Evolutionary conservation across 2,888 invertebrate species (phyloP).

Genomic region (Dyspetes luteomarginatus): DNA sequence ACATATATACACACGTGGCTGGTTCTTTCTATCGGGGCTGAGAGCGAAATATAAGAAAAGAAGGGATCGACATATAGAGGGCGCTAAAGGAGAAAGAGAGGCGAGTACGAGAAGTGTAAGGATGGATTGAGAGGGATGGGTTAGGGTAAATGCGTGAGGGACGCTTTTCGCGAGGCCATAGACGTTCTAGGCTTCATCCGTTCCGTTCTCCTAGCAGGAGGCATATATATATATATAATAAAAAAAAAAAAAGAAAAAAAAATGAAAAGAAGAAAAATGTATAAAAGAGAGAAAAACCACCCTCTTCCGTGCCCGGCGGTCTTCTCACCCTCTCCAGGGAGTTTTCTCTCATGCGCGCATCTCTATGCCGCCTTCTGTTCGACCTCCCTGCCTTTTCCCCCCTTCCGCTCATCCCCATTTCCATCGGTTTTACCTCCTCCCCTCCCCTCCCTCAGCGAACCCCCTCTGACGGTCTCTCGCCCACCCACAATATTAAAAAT

Average conservation of each 20-base stretch:
- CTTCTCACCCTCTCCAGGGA: slow-evolving; percentile 55
- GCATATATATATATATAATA: slow-evolving; percentile 1
- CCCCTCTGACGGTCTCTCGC: slow-evolving; percentile 69
- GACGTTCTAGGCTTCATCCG: slow-evolving; percentile 78
- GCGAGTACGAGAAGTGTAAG: slow-evolving; percentile 16
- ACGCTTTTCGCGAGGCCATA: slow-evolving; percentile 79
- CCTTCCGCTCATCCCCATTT: slow-evolving; percentile 54
- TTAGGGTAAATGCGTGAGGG: slow-evolving; percentile 75
- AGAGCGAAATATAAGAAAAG: slow-evolving; percentile 73
- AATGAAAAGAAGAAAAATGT: slow-evolving; percentile 13
- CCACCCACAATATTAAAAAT: slow-evolving; percentile 83
- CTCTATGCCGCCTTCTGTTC: slow-evolving; percentile 61
- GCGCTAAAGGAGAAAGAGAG: slow-evolving; percentile 26
- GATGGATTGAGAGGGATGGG: slow-evolving; percentile 61
- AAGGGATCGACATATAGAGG: slow-evolving; percentile 70
- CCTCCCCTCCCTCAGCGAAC: slow-evolving; percentile 56
- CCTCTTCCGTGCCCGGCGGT: slow-evolving; percentile 63
- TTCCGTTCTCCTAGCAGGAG: slow-evolving; percentile 65
- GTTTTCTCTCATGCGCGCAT: slow-evolving; percentile 64
- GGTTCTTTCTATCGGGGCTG: slow-evolving; percentile 37
- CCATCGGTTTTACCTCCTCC: slow-evolving; percentile 55
- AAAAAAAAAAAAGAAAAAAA: neutral
- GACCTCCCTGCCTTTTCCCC: slow-evolving; percentile 15
- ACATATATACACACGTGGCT: neutral
- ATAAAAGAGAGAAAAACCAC: slow-evolving; percentile 57